Conservation (phyloP, 2,797 vertebrate genomes). For the Paguma larvata region DNA sequence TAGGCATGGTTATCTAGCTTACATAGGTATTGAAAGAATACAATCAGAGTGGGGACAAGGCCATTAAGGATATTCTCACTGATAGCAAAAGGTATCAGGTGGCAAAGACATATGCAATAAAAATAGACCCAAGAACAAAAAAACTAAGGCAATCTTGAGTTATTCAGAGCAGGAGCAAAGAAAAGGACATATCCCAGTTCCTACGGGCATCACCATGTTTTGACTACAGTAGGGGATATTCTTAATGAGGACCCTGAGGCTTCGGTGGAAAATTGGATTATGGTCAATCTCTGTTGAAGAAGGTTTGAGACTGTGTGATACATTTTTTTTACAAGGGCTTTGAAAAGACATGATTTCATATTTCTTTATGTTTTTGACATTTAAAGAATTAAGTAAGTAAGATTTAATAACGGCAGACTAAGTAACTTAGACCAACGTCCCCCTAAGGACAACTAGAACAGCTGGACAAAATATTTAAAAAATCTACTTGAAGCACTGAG, state of each 20-base stretch:
- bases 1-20: not conserved
- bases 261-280: not conserved
- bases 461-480: slow-evolving; percentile 25
- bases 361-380: slow-evolving; percentile 41
- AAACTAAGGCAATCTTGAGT: not conserved
- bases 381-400: not conserved
- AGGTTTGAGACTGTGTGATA: not conserved
- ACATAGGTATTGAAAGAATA: not conserved
- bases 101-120: not conserved
- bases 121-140: not conserved
- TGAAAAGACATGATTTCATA: slow-evolving; percentile 34
- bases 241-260: not conserved
- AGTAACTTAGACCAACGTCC: not conserved
- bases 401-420: not conserved
- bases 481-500: not conserved
- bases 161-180: not conserved
- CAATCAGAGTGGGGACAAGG: not conserved
- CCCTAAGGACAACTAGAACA: not conserved
- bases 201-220: not conserved
- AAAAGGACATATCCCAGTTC: not conserved
- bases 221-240: not conserved
- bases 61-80: not conserved
- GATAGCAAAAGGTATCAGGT: not conserved
- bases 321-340: slow-evolving; percentile 40
- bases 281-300: slow-evolving; percentile 21